Evolutionary conservation across 2,113 vertebrate species (phyloP), one percentile per base, ranked within the genome.

Genomic region (Poeciliopsis retropinna): DNA sequence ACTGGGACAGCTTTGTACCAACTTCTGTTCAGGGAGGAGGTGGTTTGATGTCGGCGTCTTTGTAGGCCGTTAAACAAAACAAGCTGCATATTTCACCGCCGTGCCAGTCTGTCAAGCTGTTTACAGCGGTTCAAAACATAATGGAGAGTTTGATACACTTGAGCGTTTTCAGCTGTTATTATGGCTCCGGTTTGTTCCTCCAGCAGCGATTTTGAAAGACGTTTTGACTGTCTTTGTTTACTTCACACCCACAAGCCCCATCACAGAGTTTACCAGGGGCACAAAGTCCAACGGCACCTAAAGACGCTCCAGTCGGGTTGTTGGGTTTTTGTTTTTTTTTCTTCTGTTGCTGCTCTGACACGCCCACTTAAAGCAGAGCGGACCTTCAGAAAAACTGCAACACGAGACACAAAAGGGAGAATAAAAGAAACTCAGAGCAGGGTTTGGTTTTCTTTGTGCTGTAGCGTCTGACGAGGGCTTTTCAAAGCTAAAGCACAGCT

Each of bases 11-110:
- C 76, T 81, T 83, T 76, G 82, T 57, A 61, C 70, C 39, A 37
- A 64, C 69, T 75, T 77, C 28, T 41, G 65, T 34, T 7, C 67
- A 3, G 66, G 0, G 37, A 31, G 60, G 75, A 1, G 67, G 0
- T 30, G 32, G 54, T 75, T 84, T 87, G 66, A 84, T 84, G 79
- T 74, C 37, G 69, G 54, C 67, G 68, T 83, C 85, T 90, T 85
- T 90, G 88, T 82, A 41, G 77, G 34, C 75, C 61, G 28, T 71
- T 75, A 75, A 85, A 85, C 67, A 73, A 83, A 85, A 77, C 69
- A 75, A 82, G 74, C 76, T 73, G 76, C 79, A 75, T n/a, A 65
- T 88, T 72, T 79, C 70, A 65, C 76, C 60, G 28, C 57, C 51
- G 70, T 39, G 65, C 67, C 75, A 27, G 73, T 61, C 75, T 74